Conservation (phyloP, 2,113 vertebrate species). For the Variabilichromis moorii region DNA sequence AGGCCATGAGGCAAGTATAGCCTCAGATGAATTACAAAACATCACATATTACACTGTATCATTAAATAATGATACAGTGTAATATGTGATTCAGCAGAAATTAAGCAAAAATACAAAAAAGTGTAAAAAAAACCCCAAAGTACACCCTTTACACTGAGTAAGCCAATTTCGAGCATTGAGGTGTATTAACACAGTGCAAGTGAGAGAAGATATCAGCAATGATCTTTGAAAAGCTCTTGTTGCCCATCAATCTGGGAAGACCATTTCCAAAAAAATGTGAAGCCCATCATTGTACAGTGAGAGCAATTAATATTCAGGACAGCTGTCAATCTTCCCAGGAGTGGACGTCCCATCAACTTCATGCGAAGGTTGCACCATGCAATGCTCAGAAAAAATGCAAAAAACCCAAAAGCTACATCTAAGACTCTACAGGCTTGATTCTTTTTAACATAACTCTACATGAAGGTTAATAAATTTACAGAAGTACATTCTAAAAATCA, state of each 20-base stretch:
- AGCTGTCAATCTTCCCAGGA: accelerated
- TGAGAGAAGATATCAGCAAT: background rate
- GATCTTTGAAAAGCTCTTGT: background rate
- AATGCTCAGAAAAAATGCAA: background rate
- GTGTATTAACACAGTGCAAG: background rate
- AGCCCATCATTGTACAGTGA: background rate
- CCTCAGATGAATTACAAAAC: background rate
- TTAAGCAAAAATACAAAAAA: background rate
- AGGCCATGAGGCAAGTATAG: background rate
- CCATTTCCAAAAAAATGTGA: background rate
- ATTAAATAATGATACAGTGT: background rate
- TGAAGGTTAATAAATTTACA: background rate
- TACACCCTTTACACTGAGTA: background rate
- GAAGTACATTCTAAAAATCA: background rate
- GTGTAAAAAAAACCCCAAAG: background rate
- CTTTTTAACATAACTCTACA: background rate
- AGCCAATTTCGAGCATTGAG: background rate
- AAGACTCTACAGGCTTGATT: background rate
- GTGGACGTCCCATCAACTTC: background rate
- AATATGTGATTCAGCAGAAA: background rate
- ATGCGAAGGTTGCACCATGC: background rate
- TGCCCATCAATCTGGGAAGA: background rate
- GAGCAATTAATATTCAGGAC: background rate
- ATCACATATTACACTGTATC: background rate
- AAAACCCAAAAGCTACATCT: background rate